Conservation (phyloP, 2,113 vertebrate genomes). For the Lophura nycthemera region DNA sequence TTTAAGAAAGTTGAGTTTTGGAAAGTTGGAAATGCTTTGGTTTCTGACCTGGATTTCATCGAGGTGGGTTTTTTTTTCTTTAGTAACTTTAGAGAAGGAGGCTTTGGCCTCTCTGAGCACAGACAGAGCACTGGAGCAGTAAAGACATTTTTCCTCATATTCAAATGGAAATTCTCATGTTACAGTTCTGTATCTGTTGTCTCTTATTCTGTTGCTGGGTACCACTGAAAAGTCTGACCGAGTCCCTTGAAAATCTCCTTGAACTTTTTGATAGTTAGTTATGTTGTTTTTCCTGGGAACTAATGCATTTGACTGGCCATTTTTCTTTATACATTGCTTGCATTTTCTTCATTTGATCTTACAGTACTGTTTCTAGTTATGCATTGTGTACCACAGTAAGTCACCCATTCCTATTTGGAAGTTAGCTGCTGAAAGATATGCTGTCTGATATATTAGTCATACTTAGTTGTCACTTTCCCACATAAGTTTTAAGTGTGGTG, state of each 20-base stretch:
- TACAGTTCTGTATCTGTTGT: neutral
- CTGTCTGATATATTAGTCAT: no score
- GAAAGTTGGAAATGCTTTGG: neutral
- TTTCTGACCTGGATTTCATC: neutral
- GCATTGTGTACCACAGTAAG: neutral
- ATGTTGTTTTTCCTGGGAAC: neutral
- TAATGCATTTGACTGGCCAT: neutral
- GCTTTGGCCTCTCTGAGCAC: no score
- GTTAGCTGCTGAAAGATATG: neutral
- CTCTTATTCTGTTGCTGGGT: neutral
- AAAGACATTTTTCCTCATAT: neutral
- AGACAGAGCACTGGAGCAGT: neutral
- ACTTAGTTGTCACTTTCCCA: no score
- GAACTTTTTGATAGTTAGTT: neutral
- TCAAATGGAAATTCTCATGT: neutral
- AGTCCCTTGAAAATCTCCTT: neutral
- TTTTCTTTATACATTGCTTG: neutral
- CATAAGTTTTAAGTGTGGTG: no score
- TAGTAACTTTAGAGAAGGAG: no score
- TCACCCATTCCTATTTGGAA: constrained; percentile 3
- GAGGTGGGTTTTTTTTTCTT: no score
- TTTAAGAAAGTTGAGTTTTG: neutral
- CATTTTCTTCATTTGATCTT: neutral
- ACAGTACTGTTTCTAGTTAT: neutral
- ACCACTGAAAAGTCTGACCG: neutral